Conservation (phyloP, 2,888 invertebrate species). For the Choreutis nemorana region DNA sequence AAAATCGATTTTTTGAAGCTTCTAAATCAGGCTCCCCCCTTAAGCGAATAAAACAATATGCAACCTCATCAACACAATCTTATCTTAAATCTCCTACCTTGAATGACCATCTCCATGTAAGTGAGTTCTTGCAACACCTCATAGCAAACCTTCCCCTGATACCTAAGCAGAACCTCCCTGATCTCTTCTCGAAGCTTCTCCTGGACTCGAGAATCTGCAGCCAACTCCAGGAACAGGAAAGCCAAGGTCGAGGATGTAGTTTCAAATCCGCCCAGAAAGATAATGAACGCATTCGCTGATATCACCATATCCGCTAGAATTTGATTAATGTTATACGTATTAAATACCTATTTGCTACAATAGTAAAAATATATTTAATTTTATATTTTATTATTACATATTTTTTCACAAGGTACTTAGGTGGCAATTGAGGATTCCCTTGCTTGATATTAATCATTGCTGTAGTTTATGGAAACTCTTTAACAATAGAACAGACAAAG, state of each 20-base stretch:
- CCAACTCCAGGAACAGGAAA: conserved; percentile 63
- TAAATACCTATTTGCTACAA: not conserved
- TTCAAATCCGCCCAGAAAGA: conserved; percentile 70
- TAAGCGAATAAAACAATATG: too few relatives aligned
- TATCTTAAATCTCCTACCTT: too few relatives aligned
- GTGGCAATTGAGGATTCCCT: too few relatives aligned
- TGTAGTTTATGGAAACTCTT: too few relatives aligned
- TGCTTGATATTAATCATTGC: too few relatives aligned
- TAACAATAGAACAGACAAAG: too few relatives aligned
- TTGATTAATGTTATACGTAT: too few relatives aligned
- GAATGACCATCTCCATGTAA: conserved; percentile 66
- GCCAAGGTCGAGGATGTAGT: conserved; percentile 67
- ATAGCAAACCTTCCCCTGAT: conserved; percentile 46
- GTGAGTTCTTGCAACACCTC: conserved; percentile 59
- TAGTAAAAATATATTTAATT: not conserved
- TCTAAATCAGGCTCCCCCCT: too few relatives aligned
- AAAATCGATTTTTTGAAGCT: too few relatives aligned
- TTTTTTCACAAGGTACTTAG: not conserved
- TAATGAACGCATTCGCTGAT: conserved; percentile 65
- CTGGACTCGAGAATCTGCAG: conserved; percentile 58
- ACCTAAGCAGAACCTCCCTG: conserved; percentile 27
- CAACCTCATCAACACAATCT: too few relatives aligned
- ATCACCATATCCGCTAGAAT: conserved; percentile 60
- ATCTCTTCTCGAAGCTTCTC: conserved; percentile 58
- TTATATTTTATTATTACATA: not conserved